A percentile compares a stretch with the other conserved stretches of the same genome.
Evolutionary conservation across 92 coral and sea anemone genomes (phyloP).

Genomic region (Palythoa grandiflora): DNA sequence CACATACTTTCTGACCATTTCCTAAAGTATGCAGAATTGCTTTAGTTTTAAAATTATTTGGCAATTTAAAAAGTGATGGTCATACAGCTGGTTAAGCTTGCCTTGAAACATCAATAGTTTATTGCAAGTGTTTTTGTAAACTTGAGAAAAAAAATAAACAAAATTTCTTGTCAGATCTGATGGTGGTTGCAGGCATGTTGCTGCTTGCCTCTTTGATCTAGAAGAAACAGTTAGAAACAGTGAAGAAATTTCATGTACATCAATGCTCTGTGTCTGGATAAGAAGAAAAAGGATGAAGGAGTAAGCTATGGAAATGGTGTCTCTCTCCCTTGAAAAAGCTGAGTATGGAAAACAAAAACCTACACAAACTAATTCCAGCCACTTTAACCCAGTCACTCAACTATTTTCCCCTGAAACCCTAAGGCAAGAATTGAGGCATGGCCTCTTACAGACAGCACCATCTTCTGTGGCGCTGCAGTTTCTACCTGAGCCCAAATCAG

Average conservation of each 20-base stretch:
- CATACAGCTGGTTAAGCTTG: not conserved
- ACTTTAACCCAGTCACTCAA: conserved; percentile 6
- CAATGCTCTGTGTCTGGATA: not conserved
- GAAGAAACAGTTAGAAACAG: conserved; percentile 38
- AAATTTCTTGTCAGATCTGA: conserved; percentile 20
- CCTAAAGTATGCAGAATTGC: not conserved
- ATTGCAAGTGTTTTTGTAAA: not conserved
- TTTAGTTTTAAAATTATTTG: not conserved
- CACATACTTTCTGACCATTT: not conserved
- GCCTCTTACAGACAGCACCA: conserved; percentile 10
- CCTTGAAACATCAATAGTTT: not conserved
- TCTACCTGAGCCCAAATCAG: conserved; percentile 1
- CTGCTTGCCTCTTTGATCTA: conserved; percentile 4
- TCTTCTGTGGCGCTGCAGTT: conserved; percentile 32
- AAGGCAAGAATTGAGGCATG: not conserved
- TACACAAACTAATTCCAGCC: not conserved
- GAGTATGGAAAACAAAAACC: conserved; percentile 18
- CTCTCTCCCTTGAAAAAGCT: conserved; percentile 13
- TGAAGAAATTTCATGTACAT: conserved; percentile 9
- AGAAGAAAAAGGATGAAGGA: conserved; percentile 18
- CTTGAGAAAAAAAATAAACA: not conserved
- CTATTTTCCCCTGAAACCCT: not conserved
- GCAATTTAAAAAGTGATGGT: not conserved
- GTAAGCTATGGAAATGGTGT: not conserved
- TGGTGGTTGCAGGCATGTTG: conserved; percentile 36